Base-by-base conservation (phyloP, 2,797 vertebrate species). In the Amblyraja radiata region DNA sequence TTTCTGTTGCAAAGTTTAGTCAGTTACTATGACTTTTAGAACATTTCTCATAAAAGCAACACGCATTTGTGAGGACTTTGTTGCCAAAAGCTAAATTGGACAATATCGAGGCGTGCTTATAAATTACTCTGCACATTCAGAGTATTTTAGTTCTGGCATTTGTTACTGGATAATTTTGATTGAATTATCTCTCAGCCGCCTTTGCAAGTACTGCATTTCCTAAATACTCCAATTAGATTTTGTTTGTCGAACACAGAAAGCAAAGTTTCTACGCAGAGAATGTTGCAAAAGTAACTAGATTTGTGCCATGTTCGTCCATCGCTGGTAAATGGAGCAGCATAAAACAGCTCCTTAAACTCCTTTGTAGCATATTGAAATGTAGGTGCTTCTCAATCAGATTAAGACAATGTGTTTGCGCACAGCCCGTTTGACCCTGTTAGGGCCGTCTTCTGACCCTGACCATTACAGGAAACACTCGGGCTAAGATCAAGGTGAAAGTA, bases 361-460 rank as follows among this genome's bases (percentile, higher is more conserved):
- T 73, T 73, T 25, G 14, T 4, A 23, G 46, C n/a, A 28, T 25
- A 11, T 28, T 68, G n/a, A 21, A 39, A 90, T 8, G 46, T 25
- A 36, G 6, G 4, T 71, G 68, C 13, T 73, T 83, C 58, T 91
- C 80, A 93, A 79, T 93, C 80, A 93, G 91, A 92, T 93, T 94
- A 93, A 93, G 81, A 93, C 23, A 93, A 93, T 92, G 88, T 94
- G 73, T 84, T 94, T 92, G 93, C 79, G 46, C 91, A 77, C 93
- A 78, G 83, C 63, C 36, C 90, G 81, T 83, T 93, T 81, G 78
- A 94, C 93, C 93, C 88, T 90, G 83, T 54, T 76, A 58, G 71
- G 25, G 46, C 77, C 54, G 73, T 93, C 54, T 79, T 65, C 73
- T 93, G 86, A 93, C 93, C 79, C 93, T 93, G 54, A 83, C 65